phyloP scores from a whole-genome alignment of 1,140 invertebrate genomes.

The Geopemphigus sp. region DNA sequence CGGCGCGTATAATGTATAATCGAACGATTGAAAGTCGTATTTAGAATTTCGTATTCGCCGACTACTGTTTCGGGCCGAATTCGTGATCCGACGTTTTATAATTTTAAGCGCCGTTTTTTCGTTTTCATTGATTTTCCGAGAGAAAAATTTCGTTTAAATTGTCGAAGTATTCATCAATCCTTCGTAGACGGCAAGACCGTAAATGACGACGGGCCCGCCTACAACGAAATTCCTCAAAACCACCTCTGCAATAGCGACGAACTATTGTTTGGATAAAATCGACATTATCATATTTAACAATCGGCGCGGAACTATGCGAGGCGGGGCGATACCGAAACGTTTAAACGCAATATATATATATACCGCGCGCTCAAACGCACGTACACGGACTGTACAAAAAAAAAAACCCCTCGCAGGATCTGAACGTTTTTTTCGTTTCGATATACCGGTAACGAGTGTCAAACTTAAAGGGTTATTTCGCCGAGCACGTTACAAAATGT shows the following conservation, averaged over 20 bases:
- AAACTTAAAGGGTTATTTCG: no score
- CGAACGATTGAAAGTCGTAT: no score
- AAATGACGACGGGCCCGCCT: constrained; percentile 8
- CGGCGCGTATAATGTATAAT: no score
- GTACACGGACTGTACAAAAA: background rate
- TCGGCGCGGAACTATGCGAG: background rate
- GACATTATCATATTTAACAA: constrained; percentile 28
- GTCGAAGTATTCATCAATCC: no score
- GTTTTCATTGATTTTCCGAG: background rate
- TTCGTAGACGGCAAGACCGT: background rate
- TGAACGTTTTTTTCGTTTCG: no score
- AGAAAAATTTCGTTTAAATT: background rate
- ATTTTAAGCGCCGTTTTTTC: background rate
- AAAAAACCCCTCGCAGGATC: background rate
- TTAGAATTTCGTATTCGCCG: no score
- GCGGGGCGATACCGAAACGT: background rate
- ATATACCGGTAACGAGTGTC: background rate
- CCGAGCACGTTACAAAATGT: no score
- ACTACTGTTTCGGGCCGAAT: no score
- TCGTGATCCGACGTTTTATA: background rate
- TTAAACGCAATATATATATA: background rate
- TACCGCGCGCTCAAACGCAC: background rate
- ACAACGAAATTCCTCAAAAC: background rate
- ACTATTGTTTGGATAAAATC: constrained; percentile 20
- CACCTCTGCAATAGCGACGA: background rate